These are phyloP conservation scores for Philotrypesis tridentata DNA, from an alignment of 1,140 invertebrate species.

Conservation along the genomic window DNA sequence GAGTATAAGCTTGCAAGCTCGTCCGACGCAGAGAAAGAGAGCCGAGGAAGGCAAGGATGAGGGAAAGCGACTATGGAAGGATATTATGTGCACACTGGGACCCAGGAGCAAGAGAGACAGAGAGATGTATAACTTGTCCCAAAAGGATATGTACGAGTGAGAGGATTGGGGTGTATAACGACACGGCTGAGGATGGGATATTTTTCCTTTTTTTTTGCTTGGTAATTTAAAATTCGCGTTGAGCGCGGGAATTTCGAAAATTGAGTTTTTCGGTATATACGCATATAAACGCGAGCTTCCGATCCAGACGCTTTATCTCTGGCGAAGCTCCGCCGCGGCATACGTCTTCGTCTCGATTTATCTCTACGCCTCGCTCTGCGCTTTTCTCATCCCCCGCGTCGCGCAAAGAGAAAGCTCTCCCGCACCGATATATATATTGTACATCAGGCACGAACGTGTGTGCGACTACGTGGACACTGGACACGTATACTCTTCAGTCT, in stretches of 20 bases:
- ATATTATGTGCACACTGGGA: slow-evolving; percentile 20
- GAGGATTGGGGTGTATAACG: too few relatives aligned
- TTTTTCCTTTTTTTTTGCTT: too few relatives aligned
- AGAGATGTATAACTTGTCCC: neutral
- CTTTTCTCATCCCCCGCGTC: slow-evolving; percentile 52
- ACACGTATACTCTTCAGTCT: too few relatives aligned
- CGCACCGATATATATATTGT: slow-evolving; percentile 50
- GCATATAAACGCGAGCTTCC: neutral
- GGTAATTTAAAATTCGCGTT: too few relatives aligned
- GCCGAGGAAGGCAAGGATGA: neutral
- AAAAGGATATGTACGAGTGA: neutral
- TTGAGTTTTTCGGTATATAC: too few relatives aligned
- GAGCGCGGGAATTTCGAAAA: too few relatives aligned
- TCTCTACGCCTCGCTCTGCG: slow-evolving; percentile 50
- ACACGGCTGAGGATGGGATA: too few relatives aligned
- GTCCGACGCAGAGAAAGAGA: neutral
- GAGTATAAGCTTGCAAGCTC: too few relatives aligned
- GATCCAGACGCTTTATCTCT: slow-evolving; percentile 57
- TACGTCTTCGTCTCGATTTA: slow-evolving; percentile 65
- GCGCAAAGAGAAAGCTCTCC: too few relatives aligned
- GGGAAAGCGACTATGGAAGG: neutral
- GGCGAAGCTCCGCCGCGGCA: slow-evolving; percentile 53
- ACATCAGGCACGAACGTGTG: neutral
- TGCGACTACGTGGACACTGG: too few relatives aligned
- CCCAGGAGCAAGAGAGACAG: too few relatives aligned